These are phyloP conservation scores for Oligia strigilis DNA, from an alignment of 2,888 invertebrate species.

Conservation along the genomic window DNA sequence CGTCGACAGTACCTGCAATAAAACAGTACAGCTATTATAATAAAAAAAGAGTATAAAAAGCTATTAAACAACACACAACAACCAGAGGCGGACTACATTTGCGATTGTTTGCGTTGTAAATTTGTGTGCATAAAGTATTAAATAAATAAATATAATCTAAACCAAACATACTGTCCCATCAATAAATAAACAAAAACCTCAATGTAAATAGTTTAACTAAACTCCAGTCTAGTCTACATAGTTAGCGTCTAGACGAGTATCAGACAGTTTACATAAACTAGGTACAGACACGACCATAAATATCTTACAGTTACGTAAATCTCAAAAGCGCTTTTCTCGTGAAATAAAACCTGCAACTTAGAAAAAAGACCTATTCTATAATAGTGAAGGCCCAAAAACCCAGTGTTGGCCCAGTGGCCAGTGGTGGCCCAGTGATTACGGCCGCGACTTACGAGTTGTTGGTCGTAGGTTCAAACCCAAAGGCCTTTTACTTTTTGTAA, in stretches of 20 bases:
- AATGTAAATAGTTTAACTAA: slow-evolving; percentile 9
- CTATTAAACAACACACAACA: too few relatives aligned
- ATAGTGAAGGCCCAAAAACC: too few relatives aligned
- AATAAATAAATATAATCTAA: neutral
- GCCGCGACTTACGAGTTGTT: too few relatives aligned
- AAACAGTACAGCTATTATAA: too few relatives aligned
- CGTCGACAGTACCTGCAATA: neutral
- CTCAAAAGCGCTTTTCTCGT: neutral
- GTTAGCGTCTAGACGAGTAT: slow-evolving; percentile 73
- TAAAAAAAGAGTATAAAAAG: too few relatives aligned
- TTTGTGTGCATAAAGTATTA: too few relatives aligned
- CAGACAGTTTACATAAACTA: slow-evolving; percentile 70
- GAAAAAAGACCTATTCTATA: neutral
- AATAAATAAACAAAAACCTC: neutral
- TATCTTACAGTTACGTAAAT: neutral
- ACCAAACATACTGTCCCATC: neutral
- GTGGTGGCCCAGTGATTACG: too few relatives aligned
- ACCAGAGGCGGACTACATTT: too few relatives aligned
- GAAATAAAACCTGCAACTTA: neutral
- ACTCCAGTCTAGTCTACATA: slow-evolving; percentile 34
- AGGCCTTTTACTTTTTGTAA: too few relatives aligned
- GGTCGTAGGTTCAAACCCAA: too few relatives aligned
- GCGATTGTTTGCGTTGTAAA: too few relatives aligned
- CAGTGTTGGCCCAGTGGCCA: too few relatives aligned
- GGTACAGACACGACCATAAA: neutral